These are phyloP conservation scores for Corythaixoides concolor DNA, from an alignment of 2,113 vertebrate genomes.

Conservation along the genomic window DNA sequence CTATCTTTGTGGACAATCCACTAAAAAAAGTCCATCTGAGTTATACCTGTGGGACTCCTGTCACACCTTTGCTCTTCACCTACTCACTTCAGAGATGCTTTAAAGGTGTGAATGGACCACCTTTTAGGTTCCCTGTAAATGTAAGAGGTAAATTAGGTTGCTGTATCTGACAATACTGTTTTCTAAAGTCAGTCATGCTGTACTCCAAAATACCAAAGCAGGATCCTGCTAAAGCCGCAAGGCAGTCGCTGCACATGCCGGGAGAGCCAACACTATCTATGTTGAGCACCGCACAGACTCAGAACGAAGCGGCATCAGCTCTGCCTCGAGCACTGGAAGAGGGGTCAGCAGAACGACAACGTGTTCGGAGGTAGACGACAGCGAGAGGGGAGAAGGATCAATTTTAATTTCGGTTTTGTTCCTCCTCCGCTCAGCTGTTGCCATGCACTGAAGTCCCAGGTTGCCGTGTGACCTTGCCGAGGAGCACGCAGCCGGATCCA, in stretches of 20 bases:
- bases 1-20: neutral
- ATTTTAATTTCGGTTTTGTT: conserved; percentile 34
- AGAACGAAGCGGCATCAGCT: neutral
- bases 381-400: neutral
- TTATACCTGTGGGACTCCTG: neutral
- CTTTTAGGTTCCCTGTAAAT: neutral
- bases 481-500: conserved; percentile 32
- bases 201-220: neutral
- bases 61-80: neutral
- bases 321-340: neutral
- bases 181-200: conserved; percentile 17
- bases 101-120: neutral
- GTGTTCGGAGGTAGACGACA: neutral
- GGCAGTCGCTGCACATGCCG: neutral
- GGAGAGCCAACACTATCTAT: neutral
- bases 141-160: conserved; percentile 34
- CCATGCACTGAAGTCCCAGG: conserved; percentile 43
- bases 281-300: neutral
- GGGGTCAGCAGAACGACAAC: neutral
- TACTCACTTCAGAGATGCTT: neutral
- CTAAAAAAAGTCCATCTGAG: neutral
- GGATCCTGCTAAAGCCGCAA: conserved; percentile 27
- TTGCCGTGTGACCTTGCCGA: conserved; percentile 73
- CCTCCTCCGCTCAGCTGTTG: conserved; percentile 62
- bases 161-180: neutral